Conservation (phyloP, 2,797 vertebrate genomes). For the Diplodus puntazzo region DNA sequence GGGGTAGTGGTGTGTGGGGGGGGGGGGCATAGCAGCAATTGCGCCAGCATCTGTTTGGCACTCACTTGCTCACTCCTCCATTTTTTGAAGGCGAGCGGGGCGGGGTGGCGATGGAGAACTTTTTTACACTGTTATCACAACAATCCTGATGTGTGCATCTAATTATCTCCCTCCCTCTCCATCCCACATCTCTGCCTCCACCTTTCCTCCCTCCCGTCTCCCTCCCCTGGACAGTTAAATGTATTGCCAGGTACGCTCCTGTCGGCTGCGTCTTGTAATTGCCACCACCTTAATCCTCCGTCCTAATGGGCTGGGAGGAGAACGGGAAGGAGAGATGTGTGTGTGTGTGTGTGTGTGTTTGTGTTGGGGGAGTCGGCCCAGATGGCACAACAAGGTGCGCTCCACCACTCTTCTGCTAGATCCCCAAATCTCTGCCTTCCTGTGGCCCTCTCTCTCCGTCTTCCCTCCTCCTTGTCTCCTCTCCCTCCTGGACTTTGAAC, state of each 20-base stretch:
- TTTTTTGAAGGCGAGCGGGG: slow-evolving; percentile 65
- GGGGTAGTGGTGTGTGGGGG: not conserved
- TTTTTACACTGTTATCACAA: slow-evolving; percentile 58
- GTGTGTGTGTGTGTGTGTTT: slow-evolving; percentile 48
- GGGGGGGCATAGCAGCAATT: slow-evolving; percentile 72
- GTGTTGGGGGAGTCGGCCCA: slow-evolving; percentile 73
- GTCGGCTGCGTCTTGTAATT: slow-evolving; percentile 81
- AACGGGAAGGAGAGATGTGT: slow-evolving; percentile 40
- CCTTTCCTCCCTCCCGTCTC: slow-evolving; percentile 15
- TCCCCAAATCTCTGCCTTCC: slow-evolving; percentile 71
- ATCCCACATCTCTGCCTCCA: slow-evolving; percentile 35
- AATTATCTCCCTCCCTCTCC: slow-evolving; percentile 28
- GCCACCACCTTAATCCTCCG: slow-evolving; percentile 83
- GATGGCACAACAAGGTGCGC: slow-evolving; percentile 86
- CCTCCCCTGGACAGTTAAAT: slow-evolving; percentile 76
- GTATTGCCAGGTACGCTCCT: slow-evolving; percentile 80
- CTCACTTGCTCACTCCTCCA: slow-evolving; percentile 56
- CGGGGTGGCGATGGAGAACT: slow-evolving; percentile 50
- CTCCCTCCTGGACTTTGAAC: slow-evolving; percentile 82
- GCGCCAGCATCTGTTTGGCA: slow-evolving; percentile 87
- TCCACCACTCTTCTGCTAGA: slow-evolving; percentile 77
- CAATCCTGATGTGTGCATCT: slow-evolving; percentile 42
- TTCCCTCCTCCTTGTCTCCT: slow-evolving; percentile 53
- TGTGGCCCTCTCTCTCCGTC: slow-evolving; percentile 62
- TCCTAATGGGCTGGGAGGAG: slow-evolving; percentile 81